Conservation (phyloP, 2,797 vertebrate genomes). For the Luscinia megarhynchos region DNA sequence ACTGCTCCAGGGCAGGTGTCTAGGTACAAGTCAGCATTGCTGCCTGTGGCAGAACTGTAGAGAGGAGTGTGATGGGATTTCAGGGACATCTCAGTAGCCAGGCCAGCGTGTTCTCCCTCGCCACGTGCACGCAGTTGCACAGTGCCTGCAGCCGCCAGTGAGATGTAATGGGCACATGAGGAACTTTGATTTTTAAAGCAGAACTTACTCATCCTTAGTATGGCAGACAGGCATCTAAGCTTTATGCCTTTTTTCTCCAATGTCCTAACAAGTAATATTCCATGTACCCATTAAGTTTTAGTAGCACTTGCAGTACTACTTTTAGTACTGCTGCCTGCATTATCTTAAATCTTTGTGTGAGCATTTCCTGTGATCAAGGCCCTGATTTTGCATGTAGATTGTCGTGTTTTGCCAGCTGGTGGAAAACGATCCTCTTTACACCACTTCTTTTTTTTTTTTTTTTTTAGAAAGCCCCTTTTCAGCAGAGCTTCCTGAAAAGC, state of each 20-base stretch:
- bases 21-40: background rate
- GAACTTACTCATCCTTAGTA: background rate
- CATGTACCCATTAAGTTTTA: background rate
- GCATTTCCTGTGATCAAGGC: background rate
- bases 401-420: background rate
- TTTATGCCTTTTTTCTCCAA: background rate
- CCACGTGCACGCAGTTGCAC: fast-evolving
- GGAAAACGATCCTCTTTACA: background rate
- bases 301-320: background rate
- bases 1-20: background rate
- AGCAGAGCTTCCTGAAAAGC: conserved; percentile 10
- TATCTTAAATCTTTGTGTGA: background rate
- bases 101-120: background rate
- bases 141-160: background rate
- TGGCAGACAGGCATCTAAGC: background rate
- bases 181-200: background rate
- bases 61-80: background rate
- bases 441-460: background rate
- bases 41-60: background rate
- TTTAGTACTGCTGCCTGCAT: background rate
- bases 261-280: background rate
- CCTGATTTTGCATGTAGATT: background rate
- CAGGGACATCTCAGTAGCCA: background rate
- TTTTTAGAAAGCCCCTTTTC: background rate
- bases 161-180: background rate